Conservation (phyloP, 2,797 vertebrate genomes). For the Gastrophryne carolinensis region DNA sequence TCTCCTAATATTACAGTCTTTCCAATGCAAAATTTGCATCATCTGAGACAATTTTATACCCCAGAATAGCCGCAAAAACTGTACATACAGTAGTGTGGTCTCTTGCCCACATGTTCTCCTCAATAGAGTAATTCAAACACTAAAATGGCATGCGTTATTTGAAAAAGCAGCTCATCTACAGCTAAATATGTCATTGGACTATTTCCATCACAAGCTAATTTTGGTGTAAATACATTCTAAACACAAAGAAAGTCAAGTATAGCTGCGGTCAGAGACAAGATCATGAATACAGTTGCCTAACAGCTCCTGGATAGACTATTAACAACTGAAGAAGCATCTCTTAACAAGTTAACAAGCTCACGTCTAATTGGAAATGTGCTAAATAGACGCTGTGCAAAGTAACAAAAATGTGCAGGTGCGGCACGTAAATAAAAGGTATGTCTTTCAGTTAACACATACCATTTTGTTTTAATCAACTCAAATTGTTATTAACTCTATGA, state of each 20-base stretch:
- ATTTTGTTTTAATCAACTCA: neutral
- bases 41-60: neutral
- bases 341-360: neutral
- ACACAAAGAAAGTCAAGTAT: neutral
- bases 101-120: neutral
- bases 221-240: neutral
- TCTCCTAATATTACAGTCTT: neutral
- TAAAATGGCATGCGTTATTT: conserved; percentile 18
- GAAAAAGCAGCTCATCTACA: neutral
- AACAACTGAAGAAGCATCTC: neutral
- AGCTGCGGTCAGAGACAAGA: neutral
- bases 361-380: neutral
- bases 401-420: neutral
- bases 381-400: conserved; percentile 3
- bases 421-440: neutral
- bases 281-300: neutral
- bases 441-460: neutral
- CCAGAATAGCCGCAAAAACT: neutral
- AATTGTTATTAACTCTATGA: neutral
- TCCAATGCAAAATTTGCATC: neutral
- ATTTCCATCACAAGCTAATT: neutral
- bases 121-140: neutral
- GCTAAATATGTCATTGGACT: neutral
- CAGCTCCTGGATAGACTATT: neutral
- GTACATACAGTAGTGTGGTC: conserved; percentile 10